A percentile compares a stretch with the other conserved stretches of the same genome.
Evolutionary conservation across 2,797 vertebrate species (phyloP).

Genomic region (Chloroceryle amazona): DNA sequence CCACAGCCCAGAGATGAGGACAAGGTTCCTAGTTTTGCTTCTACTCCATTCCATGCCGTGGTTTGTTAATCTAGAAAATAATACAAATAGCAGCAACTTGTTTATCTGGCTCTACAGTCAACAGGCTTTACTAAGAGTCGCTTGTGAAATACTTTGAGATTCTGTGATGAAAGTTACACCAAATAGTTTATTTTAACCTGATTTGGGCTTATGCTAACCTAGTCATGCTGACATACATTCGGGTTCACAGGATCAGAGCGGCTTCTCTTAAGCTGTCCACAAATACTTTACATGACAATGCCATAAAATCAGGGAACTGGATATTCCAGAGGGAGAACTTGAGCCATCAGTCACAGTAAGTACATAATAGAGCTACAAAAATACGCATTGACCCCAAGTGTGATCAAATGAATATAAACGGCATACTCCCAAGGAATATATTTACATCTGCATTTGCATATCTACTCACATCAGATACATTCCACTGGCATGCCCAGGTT

Average conservation of each 20-base stretch:
- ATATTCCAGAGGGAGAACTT: not conserved
- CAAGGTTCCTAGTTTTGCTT: not conserved
- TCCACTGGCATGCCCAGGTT: not conserved
- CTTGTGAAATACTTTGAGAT: not conserved
- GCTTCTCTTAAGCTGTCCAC: not conserved
- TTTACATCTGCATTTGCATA: not conserved
- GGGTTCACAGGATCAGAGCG: not conserved
- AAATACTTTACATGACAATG: not conserved
- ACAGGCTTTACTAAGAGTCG: not conserved
- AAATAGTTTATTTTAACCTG: not conserved
- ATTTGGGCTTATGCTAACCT: not conserved
- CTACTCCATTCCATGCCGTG: rapidly evolving
- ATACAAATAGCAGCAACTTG: not conserved
- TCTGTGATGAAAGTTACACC: not conserved
- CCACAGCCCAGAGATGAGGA: not conserved
- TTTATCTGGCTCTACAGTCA: not conserved
- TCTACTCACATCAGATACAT: not conserved
- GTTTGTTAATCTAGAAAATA: not conserved
- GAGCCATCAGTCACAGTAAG: not conserved
- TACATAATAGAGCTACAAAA: not conserved
- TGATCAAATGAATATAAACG: conserved; percentile 6
- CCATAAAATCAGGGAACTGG: conserved; percentile 18
- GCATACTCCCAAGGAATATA: not conserved
- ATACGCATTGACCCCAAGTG: not conserved
- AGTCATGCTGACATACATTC: not conserved